Evolutionary conservation across 2,797 vertebrate genomes (phyloP).

Genomic region (Gephyroberyx darwinii): DNA sequence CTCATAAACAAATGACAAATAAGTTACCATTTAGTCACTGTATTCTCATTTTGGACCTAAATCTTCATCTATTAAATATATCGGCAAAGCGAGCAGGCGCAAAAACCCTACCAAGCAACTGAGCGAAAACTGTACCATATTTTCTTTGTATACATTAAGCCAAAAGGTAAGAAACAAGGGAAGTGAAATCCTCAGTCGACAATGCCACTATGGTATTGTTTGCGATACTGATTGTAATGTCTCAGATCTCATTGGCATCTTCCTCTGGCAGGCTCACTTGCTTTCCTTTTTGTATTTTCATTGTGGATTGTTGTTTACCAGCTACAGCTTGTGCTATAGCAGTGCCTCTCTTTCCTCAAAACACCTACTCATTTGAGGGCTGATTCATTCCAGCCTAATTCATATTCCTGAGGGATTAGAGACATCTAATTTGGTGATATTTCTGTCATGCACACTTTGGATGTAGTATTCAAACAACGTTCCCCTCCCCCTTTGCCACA

Average conservation of each 20-base stretch:
- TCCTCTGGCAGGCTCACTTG: slow-evolving; percentile 73
- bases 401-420: slow-evolving; percentile 82
- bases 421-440: slow-evolving; percentile 83
- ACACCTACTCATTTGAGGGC: slow-evolving; percentile 82
- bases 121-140: slow-evolving; percentile 50
- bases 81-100: slow-evolving; percentile 61
- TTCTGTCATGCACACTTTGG: slow-evolving; percentile 79
- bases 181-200: slow-evolving; percentile 66
- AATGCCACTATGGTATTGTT: slow-evolving; percentile 73
- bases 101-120: slow-evolving; percentile 51
- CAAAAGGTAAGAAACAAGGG: slow-evolving; percentile 72
- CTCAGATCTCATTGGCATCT: slow-evolving; percentile 79
- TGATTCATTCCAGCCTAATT: slow-evolving; percentile 82
- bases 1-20: slow-evolving; percentile 30
- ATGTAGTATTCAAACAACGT: slow-evolving; percentile 75
- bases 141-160: slow-evolving; percentile 65
- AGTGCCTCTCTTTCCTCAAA: slow-evolving; percentile 79
- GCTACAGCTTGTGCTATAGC: slow-evolving; percentile 71
- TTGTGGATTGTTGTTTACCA: slow-evolving; percentile 81
- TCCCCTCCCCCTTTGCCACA: slow-evolving; percentile 71
- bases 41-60: slow-evolving; percentile 49
- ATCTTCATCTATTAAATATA: slow-evolving; percentile 57
- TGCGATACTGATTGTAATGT: slow-evolving; percentile 73
- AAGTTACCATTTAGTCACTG: slow-evolving; percentile 27
- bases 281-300: slow-evolving; percentile 77